Evolutionary conservation across 1,140 invertebrate species (phyloP).

Genomic region (Pogonognathellus flavescens): DNA sequence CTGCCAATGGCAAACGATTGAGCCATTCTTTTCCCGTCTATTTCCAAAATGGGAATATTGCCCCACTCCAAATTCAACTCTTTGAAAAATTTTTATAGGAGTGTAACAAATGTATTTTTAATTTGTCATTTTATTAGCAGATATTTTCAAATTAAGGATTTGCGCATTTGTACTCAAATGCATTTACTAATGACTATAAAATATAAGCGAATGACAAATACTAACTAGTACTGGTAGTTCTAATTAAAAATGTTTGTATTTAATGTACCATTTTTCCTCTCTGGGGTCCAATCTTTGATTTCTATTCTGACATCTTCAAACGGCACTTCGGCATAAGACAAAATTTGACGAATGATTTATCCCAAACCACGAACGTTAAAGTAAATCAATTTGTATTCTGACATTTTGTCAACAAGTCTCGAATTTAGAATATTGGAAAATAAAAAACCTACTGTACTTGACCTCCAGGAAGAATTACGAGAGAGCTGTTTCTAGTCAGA

Average conservation of each 20-base stretch:
- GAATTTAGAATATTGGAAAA: not conserved
- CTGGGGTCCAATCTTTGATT: not conserved
- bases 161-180: not conserved
- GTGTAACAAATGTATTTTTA: not conserved
- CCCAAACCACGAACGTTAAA: not conserved
- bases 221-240: no score
- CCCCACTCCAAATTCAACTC: not conserved
- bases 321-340: not conserved
- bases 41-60: not conserved
- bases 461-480: no score
- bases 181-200: not conserved
- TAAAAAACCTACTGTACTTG: not conserved
- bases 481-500: not conserved
- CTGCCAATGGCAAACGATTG: constrained; percentile 42
- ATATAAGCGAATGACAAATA: no score
- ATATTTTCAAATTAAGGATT: not conserved
- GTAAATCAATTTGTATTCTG: not conserved
- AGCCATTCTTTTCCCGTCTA: not conserved
- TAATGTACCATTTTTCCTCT: not conserved
- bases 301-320: not conserved
- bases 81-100: no score
- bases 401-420: not conserved
- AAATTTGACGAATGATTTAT: not conserved
- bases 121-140: not conserved
- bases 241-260: no score